These are phyloP conservation scores for Teinopalpus imperialis DNA, from an alignment of 2,888 invertebrate genomes.

Conservation along the genomic window DNA sequence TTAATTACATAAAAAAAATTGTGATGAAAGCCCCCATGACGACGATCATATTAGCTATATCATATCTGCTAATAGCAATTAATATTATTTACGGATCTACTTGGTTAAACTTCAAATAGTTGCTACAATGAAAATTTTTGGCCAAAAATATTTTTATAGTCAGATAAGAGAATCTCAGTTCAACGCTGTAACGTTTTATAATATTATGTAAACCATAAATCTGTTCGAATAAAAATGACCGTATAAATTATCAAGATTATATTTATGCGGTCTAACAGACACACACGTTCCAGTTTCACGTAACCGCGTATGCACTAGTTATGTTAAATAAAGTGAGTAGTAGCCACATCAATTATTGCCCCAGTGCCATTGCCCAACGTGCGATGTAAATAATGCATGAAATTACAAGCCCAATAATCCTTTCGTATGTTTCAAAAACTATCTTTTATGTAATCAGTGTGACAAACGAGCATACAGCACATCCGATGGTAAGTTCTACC, in stretches of 20 bases:
- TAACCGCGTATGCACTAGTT: conserved; percentile 66
- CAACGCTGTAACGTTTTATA: background rate
- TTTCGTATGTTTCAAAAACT: background rate
- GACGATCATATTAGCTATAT: too few species aligned
- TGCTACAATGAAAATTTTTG: too few species aligned
- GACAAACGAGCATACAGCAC: too few species aligned
- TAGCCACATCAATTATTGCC: conserved; percentile 45
- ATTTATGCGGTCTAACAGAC: background rate
- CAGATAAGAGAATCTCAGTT: too few species aligned
- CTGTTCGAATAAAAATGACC: conserved; percentile 8
- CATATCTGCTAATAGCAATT: too few species aligned
- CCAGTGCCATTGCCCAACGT: conserved; percentile 46
- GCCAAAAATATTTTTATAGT: too few species aligned
- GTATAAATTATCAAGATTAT: conserved; percentile 15
- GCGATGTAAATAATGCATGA: conserved; percentile 56
- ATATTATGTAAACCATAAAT: conserved; percentile 4
- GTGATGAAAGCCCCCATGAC: too few species aligned
- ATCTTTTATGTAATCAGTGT: too few species aligned
- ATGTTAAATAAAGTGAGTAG: conserved; percentile 47
- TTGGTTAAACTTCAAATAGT: too few species aligned
- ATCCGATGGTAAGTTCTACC: too few species aligned
- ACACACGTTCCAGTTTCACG: conserved; percentile 47
- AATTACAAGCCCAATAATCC: conserved; percentile 32
- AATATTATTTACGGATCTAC: too few species aligned
- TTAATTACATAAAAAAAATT: too few species aligned